Base-by-base conservation (phyloP, 2,797 vertebrate genomes). In the Myripristis murdjan region DNA sequence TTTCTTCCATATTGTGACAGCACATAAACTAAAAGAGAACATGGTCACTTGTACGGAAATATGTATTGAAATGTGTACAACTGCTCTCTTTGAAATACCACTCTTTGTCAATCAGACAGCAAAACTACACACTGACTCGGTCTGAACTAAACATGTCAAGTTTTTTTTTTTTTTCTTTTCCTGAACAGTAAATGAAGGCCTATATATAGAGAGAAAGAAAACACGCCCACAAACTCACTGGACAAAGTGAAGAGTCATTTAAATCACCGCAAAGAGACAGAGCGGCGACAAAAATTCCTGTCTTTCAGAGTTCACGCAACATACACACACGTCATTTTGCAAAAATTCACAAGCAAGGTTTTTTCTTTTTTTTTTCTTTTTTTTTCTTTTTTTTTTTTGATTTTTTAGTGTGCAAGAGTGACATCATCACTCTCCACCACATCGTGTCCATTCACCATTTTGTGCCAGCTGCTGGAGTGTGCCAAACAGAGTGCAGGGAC, bases 151-250 rank as follows among this genome's bases (percentile, higher is more conserved):
- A 52, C 59, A 62, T 68, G 78, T 89, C 82, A 86, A 77, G 79
- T 86, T 65, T 77, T 79, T 4, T 87, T 56, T 74, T 79, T 81
- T 73, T n/a, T n/a, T n/a, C n/a, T 78, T 77, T 80, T 86, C 82
- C 82, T 90, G 82, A 90, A 88, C 79, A 87, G 69, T 82, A 85
- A 89, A 90, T 77, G 81, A 87, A 91, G 82, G 84, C 84, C 84
- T 87, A 75, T 86, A 83, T 72, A 90, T 73, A n/a, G n/a, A 89
- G 79, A 85, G 67, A 90, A 70, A 75, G 59, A 64, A 69, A 64
- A 4, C 74, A 81, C 79, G 86, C 75, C 54, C 64, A 86, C 68
- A 73, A 82, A 86, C 88, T 43, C 82, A 92, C 86, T 39, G 84
- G 89, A 91, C 88, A 73, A 78, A 88, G 84, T 85, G 79, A 85